A percentile compares a stretch with the other conserved stretches of the same genome.
These are phyloP conservation scores for Latrodectus geometricus DNA, from an alignment of 1,140 invertebrate species.

Conservation along the genomic window DNA sequence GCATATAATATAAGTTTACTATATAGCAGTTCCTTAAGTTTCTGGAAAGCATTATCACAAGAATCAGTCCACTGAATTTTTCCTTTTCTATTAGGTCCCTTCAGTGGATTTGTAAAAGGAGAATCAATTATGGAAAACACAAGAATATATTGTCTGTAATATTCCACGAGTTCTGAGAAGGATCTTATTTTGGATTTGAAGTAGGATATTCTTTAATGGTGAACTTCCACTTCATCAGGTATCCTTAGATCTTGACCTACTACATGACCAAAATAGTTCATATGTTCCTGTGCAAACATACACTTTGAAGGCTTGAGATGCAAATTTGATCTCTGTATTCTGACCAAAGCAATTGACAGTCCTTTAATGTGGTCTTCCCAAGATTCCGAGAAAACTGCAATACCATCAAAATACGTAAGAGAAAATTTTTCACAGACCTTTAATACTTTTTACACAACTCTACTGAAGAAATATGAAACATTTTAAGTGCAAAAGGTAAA, in stretches of 20 bases:
- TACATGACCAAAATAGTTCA: constrained; percentile 4
- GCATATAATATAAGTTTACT: neutral
- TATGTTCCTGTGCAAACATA: neutral
- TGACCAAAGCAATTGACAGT: neutral
- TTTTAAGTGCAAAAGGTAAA: too few relatives aligned
- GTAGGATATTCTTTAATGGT: neutral
- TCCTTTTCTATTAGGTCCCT: neutral
- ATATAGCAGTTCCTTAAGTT: neutral
- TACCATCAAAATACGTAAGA: too few relatives aligned
- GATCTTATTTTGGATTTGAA: too few relatives aligned
- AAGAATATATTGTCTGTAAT: neutral
- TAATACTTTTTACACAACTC: too few relatives aligned
- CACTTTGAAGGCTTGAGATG: neutral
- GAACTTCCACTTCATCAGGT: neutral
- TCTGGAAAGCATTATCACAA: too few relatives aligned
- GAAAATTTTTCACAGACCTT: too few relatives aligned
- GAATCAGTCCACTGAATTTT: neutral
- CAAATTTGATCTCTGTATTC: constrained; percentile 57
- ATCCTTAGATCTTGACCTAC: neutral
- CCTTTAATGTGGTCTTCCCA: constrained; percentile 58
- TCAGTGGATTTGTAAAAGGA: neutral
- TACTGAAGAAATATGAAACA: too few relatives aligned
- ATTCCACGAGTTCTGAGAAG: neutral
- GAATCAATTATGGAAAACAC: neutral
- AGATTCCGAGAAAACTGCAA: constrained; percentile 53